Percentiles rank a stretch among this genome's conserved stretches.
Conservation (phyloP, 2,888 invertebrate genomes). For the Drosophila gaucha region DNA sequence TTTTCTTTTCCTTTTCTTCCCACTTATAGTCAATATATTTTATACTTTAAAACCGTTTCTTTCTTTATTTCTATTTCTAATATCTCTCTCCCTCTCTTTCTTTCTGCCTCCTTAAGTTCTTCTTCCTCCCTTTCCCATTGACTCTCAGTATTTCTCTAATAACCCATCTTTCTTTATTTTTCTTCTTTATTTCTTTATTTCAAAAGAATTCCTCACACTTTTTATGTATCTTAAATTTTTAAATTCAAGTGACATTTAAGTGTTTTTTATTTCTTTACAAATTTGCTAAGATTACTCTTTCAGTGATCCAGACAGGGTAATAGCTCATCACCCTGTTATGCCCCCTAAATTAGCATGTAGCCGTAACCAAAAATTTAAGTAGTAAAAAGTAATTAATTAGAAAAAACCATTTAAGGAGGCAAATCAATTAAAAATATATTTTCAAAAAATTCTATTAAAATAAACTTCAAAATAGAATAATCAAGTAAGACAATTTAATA, state of each 20-base stretch:
- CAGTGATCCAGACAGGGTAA: background rate
- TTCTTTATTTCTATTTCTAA: background rate
- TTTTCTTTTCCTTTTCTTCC: background rate
- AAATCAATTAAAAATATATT: background rate
- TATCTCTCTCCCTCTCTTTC: too few relatives aligned
- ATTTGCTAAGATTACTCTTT: background rate
- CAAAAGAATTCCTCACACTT: background rate
- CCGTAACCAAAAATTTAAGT: background rate
- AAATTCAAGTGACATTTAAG: background rate
- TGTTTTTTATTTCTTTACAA: background rate
- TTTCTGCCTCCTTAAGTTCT: too few relatives aligned
- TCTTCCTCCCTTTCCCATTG: too few relatives aligned
- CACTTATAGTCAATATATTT: background rate
- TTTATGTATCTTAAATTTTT: background rate
- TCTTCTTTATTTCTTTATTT: background rate
- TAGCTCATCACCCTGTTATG: background rate
- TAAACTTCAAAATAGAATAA: background rate
- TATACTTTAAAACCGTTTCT: background rate
- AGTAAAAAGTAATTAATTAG: constrained; percentile 8
- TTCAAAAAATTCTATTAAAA: too few relatives aligned
- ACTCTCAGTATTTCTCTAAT: too few relatives aligned
- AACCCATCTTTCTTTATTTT: too few relatives aligned
- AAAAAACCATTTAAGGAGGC: background rate
- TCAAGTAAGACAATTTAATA: background rate
- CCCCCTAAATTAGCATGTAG: background rate